Conservation (phyloP, 2,113 vertebrate species). For the Montifringilla adamsi region DNA sequence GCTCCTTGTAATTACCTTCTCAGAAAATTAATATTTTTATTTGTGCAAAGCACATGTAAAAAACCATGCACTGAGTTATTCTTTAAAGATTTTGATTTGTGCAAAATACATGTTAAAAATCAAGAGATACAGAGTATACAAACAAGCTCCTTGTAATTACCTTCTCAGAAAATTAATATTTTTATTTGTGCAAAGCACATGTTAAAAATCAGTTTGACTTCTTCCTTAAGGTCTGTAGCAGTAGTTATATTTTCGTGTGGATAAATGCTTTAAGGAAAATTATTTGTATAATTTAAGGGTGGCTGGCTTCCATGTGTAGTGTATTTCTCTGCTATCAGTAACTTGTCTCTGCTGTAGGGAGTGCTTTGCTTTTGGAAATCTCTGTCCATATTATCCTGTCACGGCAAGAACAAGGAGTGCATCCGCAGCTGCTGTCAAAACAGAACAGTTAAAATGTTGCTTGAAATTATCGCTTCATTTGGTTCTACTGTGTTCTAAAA, state of each 20-base stretch:
- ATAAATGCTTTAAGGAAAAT: background rate
- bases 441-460: background rate
- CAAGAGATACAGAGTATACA: no score
- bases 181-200: no score
- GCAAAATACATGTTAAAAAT: background rate
- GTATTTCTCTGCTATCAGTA: background rate
- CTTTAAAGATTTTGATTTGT: background rate
- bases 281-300: background rate
- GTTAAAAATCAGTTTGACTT: background rate
- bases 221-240: background rate
- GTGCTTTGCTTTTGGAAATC: background rate
- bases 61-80: background rate
- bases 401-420: background rate
- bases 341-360: background rate
- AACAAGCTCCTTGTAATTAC: no score
- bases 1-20: background rate
- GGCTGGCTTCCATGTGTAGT: background rate
- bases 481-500: slow-evolving; percentile 1
- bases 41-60: background rate
- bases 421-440: background rate
- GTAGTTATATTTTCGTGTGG: background rate
- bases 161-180: no score
- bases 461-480: background rate
- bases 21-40: background rate
- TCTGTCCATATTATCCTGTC: background rate